Percentiles rank a stretch among this genome's conserved stretches.
phyloP scores from a whole-genome alignment of 2,888 invertebrate species.

The Cephus nigrinus region DNA sequence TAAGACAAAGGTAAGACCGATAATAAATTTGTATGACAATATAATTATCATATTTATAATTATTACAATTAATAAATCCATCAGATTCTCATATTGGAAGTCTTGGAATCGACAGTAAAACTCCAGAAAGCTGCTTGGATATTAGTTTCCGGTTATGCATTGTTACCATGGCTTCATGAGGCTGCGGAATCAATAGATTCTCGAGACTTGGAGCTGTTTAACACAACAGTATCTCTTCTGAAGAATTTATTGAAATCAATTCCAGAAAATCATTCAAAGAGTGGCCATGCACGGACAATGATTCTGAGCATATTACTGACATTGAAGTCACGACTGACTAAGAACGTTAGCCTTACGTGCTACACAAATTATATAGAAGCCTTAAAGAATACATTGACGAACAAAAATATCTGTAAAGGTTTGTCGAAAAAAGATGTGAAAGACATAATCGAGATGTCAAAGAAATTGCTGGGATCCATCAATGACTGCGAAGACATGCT shows the following conservation, averaged over 20 bases:
- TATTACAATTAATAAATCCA: neutral
- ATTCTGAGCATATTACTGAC: slow-evolving; percentile 37
- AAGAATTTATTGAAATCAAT: slow-evolving; percentile 43
- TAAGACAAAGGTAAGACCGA: slow-evolving; percentile 69
- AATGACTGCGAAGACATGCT: slow-evolving; percentile 59
- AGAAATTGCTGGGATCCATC: slow-evolving; percentile 39
- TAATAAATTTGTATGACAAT: neutral
- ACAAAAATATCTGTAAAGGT: slow-evolving; percentile 38
- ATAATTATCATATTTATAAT: neutral
- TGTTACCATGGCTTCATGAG: slow-evolving; percentile 77
- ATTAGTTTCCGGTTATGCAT: slow-evolving; percentile 75
- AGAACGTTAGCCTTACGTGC: slow-evolving; percentile 27
- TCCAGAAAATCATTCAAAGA: slow-evolving; percentile 30
- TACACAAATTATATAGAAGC: slow-evolving; percentile 34
- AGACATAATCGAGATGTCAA: slow-evolving; percentile 38
- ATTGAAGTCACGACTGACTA: slow-evolving; percentile 35
- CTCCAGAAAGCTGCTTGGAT: slow-evolving; percentile 75
- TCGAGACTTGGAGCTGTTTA: slow-evolving; percentile 39
- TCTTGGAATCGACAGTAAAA: slow-evolving; percentile 73
- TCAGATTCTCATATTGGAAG: slow-evolving; percentile 73
- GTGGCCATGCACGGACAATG: slow-evolving; percentile 33
- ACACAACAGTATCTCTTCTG: slow-evolving; percentile 44
- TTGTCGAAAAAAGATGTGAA: slow-evolving; percentile 46
- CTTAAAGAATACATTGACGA: slow-evolving; percentile 36
- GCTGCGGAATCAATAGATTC: slow-evolving; percentile 47